Base-by-base conservation (phyloP, 2,888 invertebrate genomes). In the Eilema sororculum region DNA sequence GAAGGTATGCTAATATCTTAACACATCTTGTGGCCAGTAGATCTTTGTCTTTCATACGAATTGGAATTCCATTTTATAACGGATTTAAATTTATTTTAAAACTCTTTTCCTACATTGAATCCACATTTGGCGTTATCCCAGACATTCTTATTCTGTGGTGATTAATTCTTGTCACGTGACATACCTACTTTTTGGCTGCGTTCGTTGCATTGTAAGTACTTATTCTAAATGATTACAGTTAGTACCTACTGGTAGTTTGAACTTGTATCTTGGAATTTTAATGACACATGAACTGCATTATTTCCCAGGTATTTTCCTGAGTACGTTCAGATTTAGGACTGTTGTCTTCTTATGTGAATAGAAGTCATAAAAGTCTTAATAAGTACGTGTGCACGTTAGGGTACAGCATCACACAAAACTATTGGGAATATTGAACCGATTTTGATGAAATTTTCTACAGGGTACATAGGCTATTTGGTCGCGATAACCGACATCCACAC, bases 81-180 rank as follows among this genome's bases (percentile, higher is more conserved):
- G 66, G 67, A 72, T 78, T 79, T 75, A 25, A 65, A 73, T 80
- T 74, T 79, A 79, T 78, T 81, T 81, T 73, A 72, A 77, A 73
- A 73, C 67, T 69, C 68, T 69, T 37, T 71, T 70, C 30, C 0
- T 30, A 70, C 52, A 61, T 46, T 56, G 41, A 70, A 66, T 72
- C 65, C 10, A 57, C 67, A 72, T 76, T 81, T 81, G 81, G 82
- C 80, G 13, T 10, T 69, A 67, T 72, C 71, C 78, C 82, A 81
- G 63, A 65, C 69, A 74, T 75, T 72, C 66, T 68, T 65, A 30
- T 72, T 74, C 72, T 6, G 56, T 33, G 24, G 66, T 74, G 73
- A 80, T 81, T 81, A 81, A 81, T 80, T 79, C 73, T 68, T 72
- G 72, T 67, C 78, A 65, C 74, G 67, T 75, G 79, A 71, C 70